These are phyloP conservation scores for Chionis minor DNA, from an alignment of 2,113 vertebrate species.

Conservation along the genomic window DNA sequence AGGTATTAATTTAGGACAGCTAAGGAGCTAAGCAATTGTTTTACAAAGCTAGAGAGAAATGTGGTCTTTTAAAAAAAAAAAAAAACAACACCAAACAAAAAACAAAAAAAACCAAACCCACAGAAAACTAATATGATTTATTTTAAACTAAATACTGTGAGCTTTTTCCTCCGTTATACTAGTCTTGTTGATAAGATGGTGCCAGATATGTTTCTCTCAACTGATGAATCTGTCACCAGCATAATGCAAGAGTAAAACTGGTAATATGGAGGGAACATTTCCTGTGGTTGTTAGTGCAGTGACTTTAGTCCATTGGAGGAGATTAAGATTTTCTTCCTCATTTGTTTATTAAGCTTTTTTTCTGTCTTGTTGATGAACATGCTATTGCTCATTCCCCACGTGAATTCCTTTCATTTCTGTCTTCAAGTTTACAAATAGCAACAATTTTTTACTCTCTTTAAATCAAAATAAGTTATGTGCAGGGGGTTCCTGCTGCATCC, in stretches of 20 bases:
- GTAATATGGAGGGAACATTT: background rate
- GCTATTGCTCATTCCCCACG: background rate
- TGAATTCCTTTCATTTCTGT: constrained; percentile 25
- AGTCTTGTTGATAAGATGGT: background rate
- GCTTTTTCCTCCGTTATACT: fast-evolving
- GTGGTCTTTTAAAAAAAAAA: too few species aligned
- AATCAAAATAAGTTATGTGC: background rate
- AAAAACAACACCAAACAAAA: too few species aligned
- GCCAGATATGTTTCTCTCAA: background rate
- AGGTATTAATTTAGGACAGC: background rate
- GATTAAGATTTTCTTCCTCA: background rate
- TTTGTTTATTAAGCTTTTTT: constrained; percentile 3
- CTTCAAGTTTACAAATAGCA: constrained; percentile 5
- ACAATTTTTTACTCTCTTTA: background rate
- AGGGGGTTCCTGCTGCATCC: background rate
- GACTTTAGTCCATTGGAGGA: background rate
- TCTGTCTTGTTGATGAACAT: constrained; percentile 27
- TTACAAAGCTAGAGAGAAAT: background rate
- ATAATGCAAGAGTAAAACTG: background rate
- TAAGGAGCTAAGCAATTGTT: background rate
- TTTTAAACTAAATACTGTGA: background rate
- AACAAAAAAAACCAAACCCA: too few species aligned
- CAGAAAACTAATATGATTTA: background rate
- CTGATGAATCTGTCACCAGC: background rate
- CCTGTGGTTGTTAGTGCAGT: background rate